phyloP scores from a whole-genome alignment of 2,113 vertebrate species.

The Catharus fuscescens region DNA sequence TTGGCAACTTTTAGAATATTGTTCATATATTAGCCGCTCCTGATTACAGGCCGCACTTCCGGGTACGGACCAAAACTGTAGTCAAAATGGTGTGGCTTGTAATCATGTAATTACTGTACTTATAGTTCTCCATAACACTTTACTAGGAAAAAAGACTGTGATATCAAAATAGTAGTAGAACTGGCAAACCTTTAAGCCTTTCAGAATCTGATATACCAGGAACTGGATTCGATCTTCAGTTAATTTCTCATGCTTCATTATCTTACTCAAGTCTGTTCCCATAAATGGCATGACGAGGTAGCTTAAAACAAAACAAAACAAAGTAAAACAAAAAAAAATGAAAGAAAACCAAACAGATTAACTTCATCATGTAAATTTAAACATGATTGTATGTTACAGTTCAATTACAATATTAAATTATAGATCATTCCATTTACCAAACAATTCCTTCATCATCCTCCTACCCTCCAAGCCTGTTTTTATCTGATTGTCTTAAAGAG shows the following conservation, averaged over 20 bases:
- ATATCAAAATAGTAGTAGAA: not conserved
- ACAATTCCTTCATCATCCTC: not conserved
- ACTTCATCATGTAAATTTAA: not conserved
- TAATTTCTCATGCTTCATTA: slow-evolving; percentile 87
- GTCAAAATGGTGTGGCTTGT: too few relatives aligned
- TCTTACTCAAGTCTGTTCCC: slow-evolving; percentile 83
- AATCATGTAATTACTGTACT: not conserved
- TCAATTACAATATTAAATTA: not conserved
- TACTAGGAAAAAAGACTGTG: not conserved
- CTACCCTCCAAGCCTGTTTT: not conserved
- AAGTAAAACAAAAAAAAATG: not conserved
- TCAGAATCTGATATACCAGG: slow-evolving; percentile 93
- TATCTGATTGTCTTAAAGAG: not conserved
- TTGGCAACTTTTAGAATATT: too few relatives aligned
- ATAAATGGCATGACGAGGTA: slow-evolving; percentile 87
- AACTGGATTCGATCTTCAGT: slow-evolving; percentile 93
- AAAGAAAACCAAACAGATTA: not conserved
- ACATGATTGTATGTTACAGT: not conserved
- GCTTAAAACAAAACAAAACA: slow-evolving; percentile 43
- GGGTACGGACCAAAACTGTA: too few relatives aligned
- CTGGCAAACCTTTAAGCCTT: slow-evolving; percentile 88
- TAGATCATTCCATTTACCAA: not conserved
- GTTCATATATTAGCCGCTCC: too few relatives aligned
- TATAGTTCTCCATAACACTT: not conserved
- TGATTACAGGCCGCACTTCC: too few relatives aligned